A percentile compares a stretch with the other conserved stretches of the same genome.
Conservation (phyloP, 2,888 invertebrate genomes). For the Silvanus unidentatus region DNA sequence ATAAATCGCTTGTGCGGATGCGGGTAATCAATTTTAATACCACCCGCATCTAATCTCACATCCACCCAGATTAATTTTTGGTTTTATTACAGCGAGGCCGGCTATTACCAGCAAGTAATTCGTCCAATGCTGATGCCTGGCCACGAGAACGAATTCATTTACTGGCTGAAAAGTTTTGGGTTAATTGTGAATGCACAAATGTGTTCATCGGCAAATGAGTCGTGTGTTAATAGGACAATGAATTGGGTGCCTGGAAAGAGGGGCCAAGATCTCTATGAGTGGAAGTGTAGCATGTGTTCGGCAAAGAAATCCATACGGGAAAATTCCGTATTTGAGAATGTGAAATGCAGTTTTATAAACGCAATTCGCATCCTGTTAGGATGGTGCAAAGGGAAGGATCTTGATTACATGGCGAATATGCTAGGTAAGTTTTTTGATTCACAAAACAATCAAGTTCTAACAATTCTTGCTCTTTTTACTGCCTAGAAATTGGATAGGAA, state of each 20-base stretch:
- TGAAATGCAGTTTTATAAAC: conserved; percentile 58
- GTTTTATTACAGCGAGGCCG: conserved; percentile 36
- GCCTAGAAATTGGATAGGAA: too few relatives aligned
- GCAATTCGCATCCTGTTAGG: conserved; percentile 56
- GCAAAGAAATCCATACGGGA: conserved; percentile 48
- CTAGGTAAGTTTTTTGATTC: conserved; percentile 56
- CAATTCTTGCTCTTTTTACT: background rate
- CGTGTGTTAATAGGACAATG: conserved; percentile 33
- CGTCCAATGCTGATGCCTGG: conserved; percentile 49
- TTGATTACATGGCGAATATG: conserved; percentile 48
- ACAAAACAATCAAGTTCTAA: too few relatives aligned
- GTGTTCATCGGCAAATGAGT: conserved; percentile 33
- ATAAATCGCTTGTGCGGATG: too few relatives aligned
- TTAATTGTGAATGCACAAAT: conserved; percentile 44
- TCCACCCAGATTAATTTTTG: conserved; percentile 1
- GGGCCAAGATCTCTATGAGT: conserved; percentile 45
- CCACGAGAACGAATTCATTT: conserved; percentile 50
- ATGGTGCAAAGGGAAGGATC: conserved; percentile 61
- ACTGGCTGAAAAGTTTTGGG: conserved; percentile 50
- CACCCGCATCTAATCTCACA: background rate
- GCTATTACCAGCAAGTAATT: conserved; percentile 47
- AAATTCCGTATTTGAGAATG: conserved; percentile 55
- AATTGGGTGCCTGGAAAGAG: conserved; percentile 48
- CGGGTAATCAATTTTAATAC: background rate
- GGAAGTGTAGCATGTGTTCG: conserved; percentile 48